Percentiles rank a stretch among this genome's conserved stretches.
Conservation (phyloP, 2,888 invertebrate species). For the Hydrotaea diabolus region DNA sequence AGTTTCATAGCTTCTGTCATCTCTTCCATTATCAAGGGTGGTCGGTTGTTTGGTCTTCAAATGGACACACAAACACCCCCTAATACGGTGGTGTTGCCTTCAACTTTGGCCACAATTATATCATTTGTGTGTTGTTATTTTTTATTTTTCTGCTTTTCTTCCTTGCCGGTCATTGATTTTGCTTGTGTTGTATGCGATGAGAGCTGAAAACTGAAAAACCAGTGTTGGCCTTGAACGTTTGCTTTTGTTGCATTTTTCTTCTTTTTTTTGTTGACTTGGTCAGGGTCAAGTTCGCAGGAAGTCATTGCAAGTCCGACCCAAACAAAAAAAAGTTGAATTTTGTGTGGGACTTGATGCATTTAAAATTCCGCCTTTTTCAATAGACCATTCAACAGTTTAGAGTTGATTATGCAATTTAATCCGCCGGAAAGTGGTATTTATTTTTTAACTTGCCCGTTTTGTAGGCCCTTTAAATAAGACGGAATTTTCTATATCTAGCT, state of each 20-base stretch:
- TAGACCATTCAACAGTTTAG: background rate
- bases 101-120: slow-evolving; percentile 49
- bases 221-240: slow-evolving; percentile 32
- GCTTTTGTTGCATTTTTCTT: background rate
- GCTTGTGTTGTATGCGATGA: slow-evolving; percentile 30
- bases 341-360: background rate
- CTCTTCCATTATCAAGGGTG: background rate
- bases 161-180: slow-evolving; percentile 59
- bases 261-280: slow-evolving; percentile 5
- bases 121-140: background rate
- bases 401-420: too few relatives aligned
- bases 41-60: slow-evolving; percentile 42
- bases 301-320: background rate
- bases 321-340: background rate
- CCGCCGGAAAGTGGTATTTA: background rate
- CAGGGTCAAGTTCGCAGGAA: slow-evolving; percentile 16
- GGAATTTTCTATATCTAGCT: too few relatives aligned
- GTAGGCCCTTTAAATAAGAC: background rate
- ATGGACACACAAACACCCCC: slow-evolving; percentile 37
- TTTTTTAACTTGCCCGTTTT: background rate
- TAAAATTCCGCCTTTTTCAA: background rate
- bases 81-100: slow-evolving; percentile 25
- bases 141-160: slow-evolving; percentile 23
- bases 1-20: background rate
- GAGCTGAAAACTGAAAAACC: background rate